A percentile compares a stretch with the other conserved stretches of the same genome.
Evolutionary conservation across 30 jellyfish, hydroid and myxozoan species (phyloP).

Genomic region (Hydra vulgaris): DNA sequence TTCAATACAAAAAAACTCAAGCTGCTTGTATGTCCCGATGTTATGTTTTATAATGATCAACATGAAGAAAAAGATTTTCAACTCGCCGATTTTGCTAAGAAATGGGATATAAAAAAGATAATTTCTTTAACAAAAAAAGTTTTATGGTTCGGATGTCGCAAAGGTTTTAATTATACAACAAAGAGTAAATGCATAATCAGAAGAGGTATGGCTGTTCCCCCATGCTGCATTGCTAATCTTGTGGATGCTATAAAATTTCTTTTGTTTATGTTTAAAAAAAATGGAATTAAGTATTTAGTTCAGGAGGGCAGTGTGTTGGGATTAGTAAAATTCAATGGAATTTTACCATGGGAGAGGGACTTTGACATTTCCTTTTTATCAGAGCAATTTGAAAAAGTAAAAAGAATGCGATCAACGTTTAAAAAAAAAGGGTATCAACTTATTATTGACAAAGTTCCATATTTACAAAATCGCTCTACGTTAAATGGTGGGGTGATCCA

Average conservation of each 20-base stretch:
- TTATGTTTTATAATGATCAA: slow-evolving; percentile 22
- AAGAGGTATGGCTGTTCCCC: slow-evolving; percentile 93
- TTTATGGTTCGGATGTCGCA: slow-evolving; percentile 74
- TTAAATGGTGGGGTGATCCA: slow-evolving; percentile 66
- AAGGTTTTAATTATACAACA: slow-evolving; percentile 19
- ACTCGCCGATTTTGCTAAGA: slow-evolving; percentile 24
- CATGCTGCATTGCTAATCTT: slow-evolving; percentile 73
- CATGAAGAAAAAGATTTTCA: slow-evolving; percentile 9
- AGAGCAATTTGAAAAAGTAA: slow-evolving; percentile 36
- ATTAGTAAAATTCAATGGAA: slow-evolving; percentile 47
- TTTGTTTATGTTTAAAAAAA: slow-evolving; percentile 23
- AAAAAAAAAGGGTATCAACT: slow-evolving; percentile 27
- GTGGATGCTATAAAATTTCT: slow-evolving; percentile 57
- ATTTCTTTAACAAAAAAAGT: slow-evolving; percentile 17
- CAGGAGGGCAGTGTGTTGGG: slow-evolving; percentile 86
- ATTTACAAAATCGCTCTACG: slow-evolving; percentile 24
- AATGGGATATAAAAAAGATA: slow-evolving; percentile 60
- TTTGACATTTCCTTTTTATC: slow-evolving; percentile 79
- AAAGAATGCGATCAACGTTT: slow-evolving; percentile 1
- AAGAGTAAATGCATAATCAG: slow-evolving; percentile 35
- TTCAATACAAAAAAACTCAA: slow-evolving; percentile 13
- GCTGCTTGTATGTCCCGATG: slow-evolving; percentile 77
- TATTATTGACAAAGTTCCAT: slow-evolving; percentile 35
- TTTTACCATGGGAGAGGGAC: slow-evolving; percentile 90
- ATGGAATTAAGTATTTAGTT: slow-evolving; percentile 42